Percentiles rank a stretch among this genome's conserved stretches.
Evolutionary conservation across 64 coral and sea anemone species (phyloP).

Genomic region (Anthopleura sola): DNA sequence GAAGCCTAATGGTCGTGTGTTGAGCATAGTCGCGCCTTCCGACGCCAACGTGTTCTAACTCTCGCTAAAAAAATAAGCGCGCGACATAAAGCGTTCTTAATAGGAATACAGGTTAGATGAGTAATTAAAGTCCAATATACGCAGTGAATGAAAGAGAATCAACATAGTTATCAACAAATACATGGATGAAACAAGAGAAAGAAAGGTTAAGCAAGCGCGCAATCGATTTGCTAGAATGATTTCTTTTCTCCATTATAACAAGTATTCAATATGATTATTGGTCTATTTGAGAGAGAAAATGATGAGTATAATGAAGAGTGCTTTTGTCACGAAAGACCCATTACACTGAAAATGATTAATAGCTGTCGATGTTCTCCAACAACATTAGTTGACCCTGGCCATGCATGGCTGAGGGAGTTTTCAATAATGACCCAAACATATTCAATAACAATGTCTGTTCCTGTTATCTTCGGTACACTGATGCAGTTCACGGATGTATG

Average conservation of each 20-base stretch:
- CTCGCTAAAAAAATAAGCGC: neutral
- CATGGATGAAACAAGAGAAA: neutral
- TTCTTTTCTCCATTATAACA: neutral
- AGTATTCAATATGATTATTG: neutral
- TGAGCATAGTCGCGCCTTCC: no score
- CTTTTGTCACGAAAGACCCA: neutral
- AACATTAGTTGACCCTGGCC: neutral
- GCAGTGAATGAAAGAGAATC: neutral
- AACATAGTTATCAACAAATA: neutral
- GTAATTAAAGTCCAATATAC: slow-evolving; percentile 1
- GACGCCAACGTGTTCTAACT: neutral
- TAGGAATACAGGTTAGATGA: neutral
- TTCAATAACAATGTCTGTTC: no score
- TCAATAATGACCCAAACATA: neutral
- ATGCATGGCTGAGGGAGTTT: neutral
- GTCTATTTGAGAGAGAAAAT: neutral
- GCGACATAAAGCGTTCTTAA: neutral
- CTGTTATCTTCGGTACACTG: no score
- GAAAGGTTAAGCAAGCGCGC: neutral
- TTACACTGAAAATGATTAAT: neutral
- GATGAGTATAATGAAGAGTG: neutral
- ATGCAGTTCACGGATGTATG: no score
- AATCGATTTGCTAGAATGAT: slow-evolving; percentile 3
- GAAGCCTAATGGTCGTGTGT: no score
- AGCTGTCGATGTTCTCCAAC: neutral